phyloP scores from a whole-genome alignment of 2,888 invertebrate species.

The Entomobrya proxima region DNA sequence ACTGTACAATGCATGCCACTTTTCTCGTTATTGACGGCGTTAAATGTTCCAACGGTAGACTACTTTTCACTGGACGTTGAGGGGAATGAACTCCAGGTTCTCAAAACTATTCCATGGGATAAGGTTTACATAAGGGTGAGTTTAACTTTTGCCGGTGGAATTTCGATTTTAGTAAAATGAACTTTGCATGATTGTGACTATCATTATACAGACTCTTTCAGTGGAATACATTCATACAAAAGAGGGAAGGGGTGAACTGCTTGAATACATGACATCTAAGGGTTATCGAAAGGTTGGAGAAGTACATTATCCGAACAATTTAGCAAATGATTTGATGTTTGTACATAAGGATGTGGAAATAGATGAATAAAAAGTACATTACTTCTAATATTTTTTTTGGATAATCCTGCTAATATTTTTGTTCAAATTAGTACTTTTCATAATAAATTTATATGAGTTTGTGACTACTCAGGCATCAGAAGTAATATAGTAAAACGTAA shows the following conservation, averaged over 20 bases:
- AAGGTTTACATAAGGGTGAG: conserved; percentile 76
- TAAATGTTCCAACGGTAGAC: conserved; percentile 77
- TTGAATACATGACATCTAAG: conserved; percentile 72
- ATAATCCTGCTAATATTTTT: neutral
- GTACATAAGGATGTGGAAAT: conserved; percentile 57
- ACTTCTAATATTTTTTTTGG: neutral
- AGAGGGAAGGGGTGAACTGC: conserved; percentile 72
- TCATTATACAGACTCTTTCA: conserved; percentile 70
- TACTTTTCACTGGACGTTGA: conserved; percentile 78
- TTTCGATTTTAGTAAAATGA: neutral
- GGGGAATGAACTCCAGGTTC: conserved; percentile 77
- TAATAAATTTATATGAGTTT: no score
- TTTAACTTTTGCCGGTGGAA: neutral
- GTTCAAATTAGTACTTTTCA: neutral
- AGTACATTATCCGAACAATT: conserved; percentile 70
- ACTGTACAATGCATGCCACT: conserved; percentile 77
- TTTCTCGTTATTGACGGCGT: conserved; percentile 77
- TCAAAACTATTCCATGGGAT: conserved; percentile 77
- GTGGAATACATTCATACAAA: conserved; percentile 76
- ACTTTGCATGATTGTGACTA: neutral
- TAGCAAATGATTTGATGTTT: conserved; percentile 76
- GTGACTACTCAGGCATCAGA: no score
- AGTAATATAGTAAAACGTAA: no score
- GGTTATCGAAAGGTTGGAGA: conserved; percentile 73
- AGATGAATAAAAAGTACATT: neutral